Evolutionary conservation across 1,140 invertebrate genomes (phyloP).

Genomic region (Steinernema khuongi): DNA sequence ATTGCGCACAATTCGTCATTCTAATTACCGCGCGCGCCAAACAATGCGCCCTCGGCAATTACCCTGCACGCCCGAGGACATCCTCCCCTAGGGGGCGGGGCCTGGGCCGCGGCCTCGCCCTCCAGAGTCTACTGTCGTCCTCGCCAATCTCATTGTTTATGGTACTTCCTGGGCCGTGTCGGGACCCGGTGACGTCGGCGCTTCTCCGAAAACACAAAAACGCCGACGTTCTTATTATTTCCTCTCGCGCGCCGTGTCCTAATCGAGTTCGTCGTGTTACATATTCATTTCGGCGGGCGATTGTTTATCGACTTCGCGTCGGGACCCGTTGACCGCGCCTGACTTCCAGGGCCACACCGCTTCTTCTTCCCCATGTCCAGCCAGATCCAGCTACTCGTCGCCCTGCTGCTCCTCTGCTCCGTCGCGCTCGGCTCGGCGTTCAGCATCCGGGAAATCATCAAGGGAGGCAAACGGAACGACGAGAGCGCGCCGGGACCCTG

Average conservation of each 20-base stretch:
- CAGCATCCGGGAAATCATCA: slow-evolving; percentile 25
- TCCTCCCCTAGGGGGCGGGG: background rate
- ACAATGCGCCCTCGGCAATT: too few species aligned
- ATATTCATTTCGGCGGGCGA: background rate
- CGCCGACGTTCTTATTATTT: background rate
- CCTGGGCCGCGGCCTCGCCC: background rate
- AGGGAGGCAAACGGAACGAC: slow-evolving; percentile 25
- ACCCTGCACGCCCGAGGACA: too few species aligned
- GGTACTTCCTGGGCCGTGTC: too few species aligned
- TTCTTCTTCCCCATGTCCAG: background rate
- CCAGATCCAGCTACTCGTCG: background rate
- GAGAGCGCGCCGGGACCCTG: slow-evolving; percentile 51
- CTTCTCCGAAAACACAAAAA: background rate
- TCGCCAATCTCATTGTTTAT: background rate
- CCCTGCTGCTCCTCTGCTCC: background rate
- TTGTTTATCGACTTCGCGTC: slow-evolving; percentile 1
- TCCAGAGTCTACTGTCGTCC: background rate
- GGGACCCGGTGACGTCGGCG: background rate
- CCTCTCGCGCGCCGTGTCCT: background rate
- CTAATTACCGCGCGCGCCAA: too few species aligned
- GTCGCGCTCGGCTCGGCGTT: slow-evolving; percentile 7
- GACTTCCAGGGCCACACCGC: background rate
- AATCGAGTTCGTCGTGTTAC: background rate
- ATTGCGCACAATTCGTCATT: too few species aligned
- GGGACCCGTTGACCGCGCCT: background rate